Evolutionary conservation across 2,888 invertebrate species (phyloP).

Genomic region (Stenolophus ochropezus): DNA sequence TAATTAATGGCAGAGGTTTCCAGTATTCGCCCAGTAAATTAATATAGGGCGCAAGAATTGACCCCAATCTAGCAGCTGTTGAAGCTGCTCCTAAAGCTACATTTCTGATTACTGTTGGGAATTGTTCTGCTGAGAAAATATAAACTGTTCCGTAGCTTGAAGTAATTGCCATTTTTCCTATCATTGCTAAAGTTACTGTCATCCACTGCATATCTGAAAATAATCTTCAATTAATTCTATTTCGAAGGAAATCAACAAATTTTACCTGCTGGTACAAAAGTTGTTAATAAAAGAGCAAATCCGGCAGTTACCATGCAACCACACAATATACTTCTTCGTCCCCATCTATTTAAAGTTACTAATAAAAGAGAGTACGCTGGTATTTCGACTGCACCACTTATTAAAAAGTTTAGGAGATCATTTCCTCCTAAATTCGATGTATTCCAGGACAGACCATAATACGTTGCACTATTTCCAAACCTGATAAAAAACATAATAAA

Average conservation of each 20-base stretch:
- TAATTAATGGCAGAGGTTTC: constrained; percentile 77
- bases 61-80: constrained; percentile 78
- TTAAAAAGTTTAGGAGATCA: constrained; percentile 82
- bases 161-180: constrained; percentile 83
- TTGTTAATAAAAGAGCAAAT: constrained; percentile 76
- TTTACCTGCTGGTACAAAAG: constrained; percentile 77
- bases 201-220: constrained; percentile 76
- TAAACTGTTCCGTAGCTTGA: constrained; percentile 84
- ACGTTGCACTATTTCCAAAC: constrained; percentile 86
- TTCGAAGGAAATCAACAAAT: constrained; percentile 11
- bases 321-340: constrained; percentile 81
- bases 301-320: constrained; percentile 82
- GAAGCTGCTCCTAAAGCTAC: constrained; percentile 80
- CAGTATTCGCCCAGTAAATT: constrained; percentile 77
- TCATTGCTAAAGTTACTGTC: constrained; percentile 79
- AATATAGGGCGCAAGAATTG: constrained; percentile 78
- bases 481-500: constrained; percentile 70
- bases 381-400: constrained; percentile 85
- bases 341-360: constrained; percentile 81
- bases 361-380: constrained; percentile 82
- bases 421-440: constrained; percentile 83
- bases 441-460: constrained; percentile 87
- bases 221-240: neutral
- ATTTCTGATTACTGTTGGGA: constrained; percentile 83
- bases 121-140: constrained; percentile 84